phyloP scores from a whole-genome alignment of 2,888 invertebrate genomes.

The Cosmia pyralina region DNA sequence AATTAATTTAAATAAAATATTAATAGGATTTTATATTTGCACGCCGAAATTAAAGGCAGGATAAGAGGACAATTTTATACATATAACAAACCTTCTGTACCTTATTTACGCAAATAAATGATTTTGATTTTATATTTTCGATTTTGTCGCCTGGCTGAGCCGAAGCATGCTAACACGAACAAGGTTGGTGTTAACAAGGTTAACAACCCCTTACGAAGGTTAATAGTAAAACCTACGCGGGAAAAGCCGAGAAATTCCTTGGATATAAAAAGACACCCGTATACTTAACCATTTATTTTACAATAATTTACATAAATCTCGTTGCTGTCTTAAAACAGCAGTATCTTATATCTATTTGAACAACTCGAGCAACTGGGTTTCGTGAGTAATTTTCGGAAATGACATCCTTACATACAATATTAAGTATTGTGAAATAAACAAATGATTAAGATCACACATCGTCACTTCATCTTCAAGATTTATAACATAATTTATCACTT shows the following conservation, averaged over 20 bases:
- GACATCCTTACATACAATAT: constrained; percentile 13
- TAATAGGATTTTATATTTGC: too few species aligned
- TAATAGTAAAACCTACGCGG: not conserved
- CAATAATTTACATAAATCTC: constrained; percentile 15
- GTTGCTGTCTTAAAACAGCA: constrained; percentile 7
- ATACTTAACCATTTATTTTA: constrained; percentile 19
- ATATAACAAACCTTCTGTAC: too few species aligned
- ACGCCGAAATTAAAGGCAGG: too few species aligned
- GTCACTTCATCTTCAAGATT: constrained; percentile 29
- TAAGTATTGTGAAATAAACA: constrained; percentile 12
- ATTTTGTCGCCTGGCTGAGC: not conserved
- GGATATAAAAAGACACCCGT: constrained; percentile 24
- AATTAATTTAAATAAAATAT: too few species aligned
- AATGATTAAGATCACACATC: constrained; percentile 28
- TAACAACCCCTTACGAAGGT: too few species aligned
- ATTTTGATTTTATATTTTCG: too few species aligned
- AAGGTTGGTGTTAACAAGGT: too few species aligned
- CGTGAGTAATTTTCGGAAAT: constrained; percentile 15
- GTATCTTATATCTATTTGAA: constrained; percentile 36
- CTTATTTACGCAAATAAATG: too few species aligned
- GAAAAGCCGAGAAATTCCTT: too few species aligned
- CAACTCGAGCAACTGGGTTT: constrained; percentile 23
- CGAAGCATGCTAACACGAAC: not conserved
- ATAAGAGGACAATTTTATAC: too few species aligned
- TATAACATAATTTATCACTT: constrained; percentile 23